Evolutionary conservation across 1,140 invertebrate genomes (phyloP), one percentile per base, ranked within the genome.

Genomic region (Penaeus indicus): DNA sequence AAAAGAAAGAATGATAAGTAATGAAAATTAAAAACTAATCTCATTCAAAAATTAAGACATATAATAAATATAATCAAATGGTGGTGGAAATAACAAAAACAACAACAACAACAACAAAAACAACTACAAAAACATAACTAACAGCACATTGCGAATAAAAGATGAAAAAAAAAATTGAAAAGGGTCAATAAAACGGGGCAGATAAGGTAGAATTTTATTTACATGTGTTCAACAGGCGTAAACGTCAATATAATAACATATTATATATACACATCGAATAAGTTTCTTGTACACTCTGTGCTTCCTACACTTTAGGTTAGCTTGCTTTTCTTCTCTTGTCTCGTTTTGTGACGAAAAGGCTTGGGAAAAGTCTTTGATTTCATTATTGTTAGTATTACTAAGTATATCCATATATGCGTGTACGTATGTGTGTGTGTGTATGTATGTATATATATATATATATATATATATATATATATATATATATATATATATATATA

Each of bases 201-300:
- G 38, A 42, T 72, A 72, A 72, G 69, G 69, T 72, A 72, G 69
- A 72, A 72, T 72, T 72, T 72, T 72, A 72, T 72, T 72, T 72
- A 72, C 69, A 72, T 72, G 69, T 72, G 69, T 72, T 72, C 69
- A 72, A 72, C 69, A 72, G 67, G 69, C 69, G 25, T 72, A 72
- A 72, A 72, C 69, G 69, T 25, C 25, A 27, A 72, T 72, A 72
- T 72, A 4, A 42, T 72, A 72, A 72, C 69, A 72, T 72, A 27
- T 72, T 42, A 42, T 42, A 42, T 42, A 42, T 42, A 42, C 7
- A 42, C 38, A 42, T 42, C 38, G 38, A 42, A 42, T 42, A 42
- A 42, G 4, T 7, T 42, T 42, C 38, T 42, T 42, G 38, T 4
- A 42, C 38, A 42, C 38, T 42, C 38, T 42, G 38, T 42, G 38